Base-by-base conservation (phyloP, 2,888 invertebrate species). In the Slavum lentiscoides region DNA sequence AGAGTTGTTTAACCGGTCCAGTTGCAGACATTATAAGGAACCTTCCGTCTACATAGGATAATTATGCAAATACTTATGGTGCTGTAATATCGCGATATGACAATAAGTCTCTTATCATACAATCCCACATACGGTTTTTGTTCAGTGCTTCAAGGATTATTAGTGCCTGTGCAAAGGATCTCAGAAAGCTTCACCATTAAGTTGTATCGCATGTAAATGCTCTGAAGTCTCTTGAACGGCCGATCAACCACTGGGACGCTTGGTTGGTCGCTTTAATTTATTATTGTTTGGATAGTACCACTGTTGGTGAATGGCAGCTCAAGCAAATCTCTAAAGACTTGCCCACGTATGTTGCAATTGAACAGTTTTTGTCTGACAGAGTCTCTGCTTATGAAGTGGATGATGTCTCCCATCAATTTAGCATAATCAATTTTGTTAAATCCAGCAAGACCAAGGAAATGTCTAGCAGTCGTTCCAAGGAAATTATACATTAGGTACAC, bases 301-400 rank as follows among this genome's bases (percentile, higher is more conserved):
- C 58, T 58, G 58, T 23, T 21, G 23, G 21, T 61, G 61, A 61
- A 21, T 61, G 61, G 61, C 61, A 62, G 7, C 61, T 62, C 61
- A 62, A 62, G 15, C 61, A 62, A 11, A 23, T 4, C 15, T 23
- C 30, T 13, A 62, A 62, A 2, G 61, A 62, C 4, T 13, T 62
- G 23, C 61, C 61, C 4, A 62, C 21, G 13, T 62, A 62, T 62
- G 23, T 9, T 6, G 61, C 21, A 1, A 15, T 62, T 7, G 30
- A 62, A 30, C 5, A 7, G 11, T 62, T 62, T 6, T 62, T 62
- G 23, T 62, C 61, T 4, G 39, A 66, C n/a, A 17, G 66, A 2
- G 39, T 66, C 17, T 19, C 66, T 8, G 66, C 64, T 19, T 66
- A 66, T 66, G 66, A 66, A 39, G 66, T 39, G 4, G 66, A 39